These are phyloP conservation scores for Caenorhabditis sp. DNA, from an alignment of 2,888 invertebrate species.

Conservation along the genomic window DNA sequence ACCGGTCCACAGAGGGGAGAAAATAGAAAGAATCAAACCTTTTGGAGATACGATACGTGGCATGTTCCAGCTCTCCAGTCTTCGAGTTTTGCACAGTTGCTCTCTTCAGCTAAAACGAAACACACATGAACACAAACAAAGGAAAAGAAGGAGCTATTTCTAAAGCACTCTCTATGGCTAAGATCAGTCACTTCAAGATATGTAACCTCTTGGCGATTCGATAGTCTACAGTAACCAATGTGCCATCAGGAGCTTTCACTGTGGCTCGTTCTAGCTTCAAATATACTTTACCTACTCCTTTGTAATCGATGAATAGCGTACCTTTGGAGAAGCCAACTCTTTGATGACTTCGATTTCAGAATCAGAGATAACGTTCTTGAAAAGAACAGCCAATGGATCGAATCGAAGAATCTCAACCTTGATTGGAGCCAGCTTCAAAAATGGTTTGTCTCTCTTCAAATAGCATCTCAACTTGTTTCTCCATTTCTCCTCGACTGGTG, in stretches of 20 bases:
- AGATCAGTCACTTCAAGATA: conserved; percentile 3
- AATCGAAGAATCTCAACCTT: conserved; percentile 82
- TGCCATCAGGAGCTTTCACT: conserved; percentile 70
- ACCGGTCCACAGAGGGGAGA: conserved; percentile 29
- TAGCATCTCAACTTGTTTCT: conserved; percentile 79
- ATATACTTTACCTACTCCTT: background rate
- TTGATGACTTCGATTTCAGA: conserved; percentile 92
- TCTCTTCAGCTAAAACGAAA: conserved; percentile 78
- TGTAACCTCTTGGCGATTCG: conserved; percentile 75
- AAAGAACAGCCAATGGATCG: conserved; percentile 80
- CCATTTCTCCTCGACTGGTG: conserved; percentile 70
- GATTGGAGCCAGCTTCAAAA: conserved; percentile 80
- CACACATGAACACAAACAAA: conserved; percentile 49
- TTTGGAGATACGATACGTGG: conserved; percentile 97
- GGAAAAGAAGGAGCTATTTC: conserved; percentile 15
- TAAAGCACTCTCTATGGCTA: conserved; percentile 4
- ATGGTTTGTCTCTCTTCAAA: conserved; percentile 80
- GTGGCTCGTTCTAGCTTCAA: conserved; percentile 74
- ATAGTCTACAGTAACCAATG: conserved; percentile 70
- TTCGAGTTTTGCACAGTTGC: conserved; percentile 83
- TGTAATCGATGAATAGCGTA: conserved; percentile 82
- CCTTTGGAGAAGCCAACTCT: conserved; percentile 91
- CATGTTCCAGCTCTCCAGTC: conserved; percentile 91
- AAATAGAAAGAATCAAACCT: conserved; percentile 84
- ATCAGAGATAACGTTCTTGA: conserved; percentile 87